Base-by-base conservation (phyloP, 2,113 vertebrate genomes). In the Tretioscincus oriximinensis region DNA sequence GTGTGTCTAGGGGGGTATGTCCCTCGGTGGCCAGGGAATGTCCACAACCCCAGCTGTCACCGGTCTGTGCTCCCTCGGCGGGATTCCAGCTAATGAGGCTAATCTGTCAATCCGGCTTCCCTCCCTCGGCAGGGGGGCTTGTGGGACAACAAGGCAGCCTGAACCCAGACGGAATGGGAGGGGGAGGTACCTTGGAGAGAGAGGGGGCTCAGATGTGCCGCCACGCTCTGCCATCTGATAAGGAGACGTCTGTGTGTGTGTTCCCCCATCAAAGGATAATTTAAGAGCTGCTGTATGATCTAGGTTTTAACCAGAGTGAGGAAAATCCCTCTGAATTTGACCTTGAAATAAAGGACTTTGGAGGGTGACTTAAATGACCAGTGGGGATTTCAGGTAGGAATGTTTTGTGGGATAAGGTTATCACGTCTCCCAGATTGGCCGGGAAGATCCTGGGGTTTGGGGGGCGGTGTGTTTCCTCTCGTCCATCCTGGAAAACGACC, bases 21-120 rank as follows among this genome's bases (percentile, higher is more conserved):
- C 9, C 9, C 41, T n/a, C 29, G 14, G 2, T 71, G 35, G 10
- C 54, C 61, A 29, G 11, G 12, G 41, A 49, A 26, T 21, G 2
- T 47, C 54, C 35, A 12, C 21, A 5, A 51, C 51, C 11, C 35
- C 80, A 81, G 80, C 73, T 81, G 80, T 68, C 80, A 49, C 73
- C 14, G 4, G 24, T 26, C 80, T 60, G 51, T 7, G 66, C 69
- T 66, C 65, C 73, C 65, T 10, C 54, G 7, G 51, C 6, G 65
- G 73, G 80, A 24, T 18, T 47, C 24, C 24, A 8, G 7, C 80
- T 76, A 82, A 76, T 12, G 54, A 76, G 80, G n/a, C 80, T 76
- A 70, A 82, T 82, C 80, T 81, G 80, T 76, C 80, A 76, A 65
- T 68, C 77, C 7, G 4, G 76, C 64, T 14, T 77, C 45, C 9